phyloP scores from a whole-genome alignment of 2,888 invertebrate genomes.

The Ormyrus rosae region DNA sequence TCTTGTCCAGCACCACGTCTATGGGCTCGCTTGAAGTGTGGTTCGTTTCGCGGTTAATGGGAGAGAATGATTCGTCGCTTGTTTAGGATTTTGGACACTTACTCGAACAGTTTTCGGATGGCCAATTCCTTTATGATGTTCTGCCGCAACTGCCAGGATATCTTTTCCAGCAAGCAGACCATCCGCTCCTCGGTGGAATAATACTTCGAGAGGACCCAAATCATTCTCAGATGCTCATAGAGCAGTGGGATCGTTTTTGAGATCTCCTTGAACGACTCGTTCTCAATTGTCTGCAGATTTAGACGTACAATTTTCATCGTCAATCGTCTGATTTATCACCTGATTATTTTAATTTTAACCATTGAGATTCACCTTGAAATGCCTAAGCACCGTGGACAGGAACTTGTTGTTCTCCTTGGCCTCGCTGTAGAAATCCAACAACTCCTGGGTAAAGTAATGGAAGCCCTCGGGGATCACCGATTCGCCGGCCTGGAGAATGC shows the following conservation, averaged over 20 bases:
- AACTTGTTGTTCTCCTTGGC: slow-evolving; percentile 89
- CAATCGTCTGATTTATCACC: background rate
- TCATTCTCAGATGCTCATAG: slow-evolving; percentile 90
- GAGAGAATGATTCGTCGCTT: too few species aligned
- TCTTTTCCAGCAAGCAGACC: slow-evolving; percentile 88
- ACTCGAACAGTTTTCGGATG: slow-evolving; percentile 87
- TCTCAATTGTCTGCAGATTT: slow-evolving; percentile 80
- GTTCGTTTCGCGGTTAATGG: too few species aligned
- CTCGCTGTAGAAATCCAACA: slow-evolving; percentile 82
- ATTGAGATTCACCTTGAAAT: slow-evolving; percentile 79
- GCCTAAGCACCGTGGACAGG: slow-evolving; percentile 84
- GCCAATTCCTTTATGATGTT: slow-evolving; percentile 85
- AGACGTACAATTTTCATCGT: background rate
- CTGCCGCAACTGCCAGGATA: slow-evolving; percentile 88
- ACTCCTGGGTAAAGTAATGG: slow-evolving; percentile 79
- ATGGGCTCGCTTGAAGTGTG: slow-evolving; percentile 75
- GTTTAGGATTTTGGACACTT: slow-evolving; percentile 67
- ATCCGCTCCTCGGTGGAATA: slow-evolving; percentile 91
- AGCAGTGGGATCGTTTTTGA: slow-evolving; percentile 85
- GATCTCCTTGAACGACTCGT: slow-evolving; percentile 84
- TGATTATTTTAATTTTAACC: background rate
- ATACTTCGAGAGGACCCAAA: slow-evolving; percentile 93
- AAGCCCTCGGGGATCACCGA: slow-evolving; percentile 81
- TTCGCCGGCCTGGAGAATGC: slow-evolving; percentile 78
- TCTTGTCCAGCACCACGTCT: slow-evolving; percentile 78